Evolutionary conservation across 1,140 invertebrate genomes (phyloP).

Genomic region (Coptotermes formosanus): DNA sequence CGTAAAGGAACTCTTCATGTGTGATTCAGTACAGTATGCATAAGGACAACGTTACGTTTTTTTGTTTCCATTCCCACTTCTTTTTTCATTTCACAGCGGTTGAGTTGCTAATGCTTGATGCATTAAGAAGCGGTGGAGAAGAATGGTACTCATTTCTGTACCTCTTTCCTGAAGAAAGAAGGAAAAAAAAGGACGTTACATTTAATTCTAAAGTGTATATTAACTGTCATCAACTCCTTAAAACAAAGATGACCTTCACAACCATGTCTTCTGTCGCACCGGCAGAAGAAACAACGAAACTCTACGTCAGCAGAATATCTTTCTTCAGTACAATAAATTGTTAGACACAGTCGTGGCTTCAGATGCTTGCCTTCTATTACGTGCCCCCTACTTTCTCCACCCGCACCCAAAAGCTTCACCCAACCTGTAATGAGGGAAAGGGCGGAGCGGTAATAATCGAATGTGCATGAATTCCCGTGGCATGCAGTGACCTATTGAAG

Average conservation of each 20-base stretch:
- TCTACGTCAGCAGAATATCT: neutral
- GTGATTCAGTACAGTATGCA: no score
- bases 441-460: neutral
- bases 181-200: neutral
- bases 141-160: no score
- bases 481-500: neutral
- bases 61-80: no score
- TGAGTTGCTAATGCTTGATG: no score
- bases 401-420: no score
- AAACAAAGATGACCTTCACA: neutral
- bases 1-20: no score
- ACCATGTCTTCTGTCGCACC: neutral
- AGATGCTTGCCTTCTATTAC: neutral
- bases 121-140: neutral
- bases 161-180: neutral
- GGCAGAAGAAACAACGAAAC: neutral
- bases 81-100: no score
- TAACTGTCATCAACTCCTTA: neutral
- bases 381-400: no score
- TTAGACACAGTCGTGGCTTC: neutral
- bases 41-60: no score
- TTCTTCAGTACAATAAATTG: neutral
- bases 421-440: neutral
- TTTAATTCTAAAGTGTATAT: neutral
- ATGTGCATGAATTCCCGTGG: neutral